Percentiles rank a stretch among this genome's conserved stretches.
Evolutionary conservation across 2,113 vertebrate species (phyloP).

Genomic region (Brachionichthys hirsutus): DNA sequence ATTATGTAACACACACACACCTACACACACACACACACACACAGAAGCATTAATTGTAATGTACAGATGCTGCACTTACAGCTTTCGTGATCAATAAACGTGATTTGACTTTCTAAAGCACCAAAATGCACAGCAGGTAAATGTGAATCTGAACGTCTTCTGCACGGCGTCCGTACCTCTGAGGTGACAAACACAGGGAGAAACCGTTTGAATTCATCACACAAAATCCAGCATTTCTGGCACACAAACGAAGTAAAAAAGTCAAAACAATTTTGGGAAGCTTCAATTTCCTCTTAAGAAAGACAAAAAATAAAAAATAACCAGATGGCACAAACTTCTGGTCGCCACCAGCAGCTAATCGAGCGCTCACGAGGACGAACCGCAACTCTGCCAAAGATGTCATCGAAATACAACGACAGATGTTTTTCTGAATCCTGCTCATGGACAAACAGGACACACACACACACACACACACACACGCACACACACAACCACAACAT

Average conservation of each 20-base stretch:
- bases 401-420: not conserved
- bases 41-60: slow-evolving; percentile 34
- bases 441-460: no score
- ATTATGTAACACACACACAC: slow-evolving; percentile 57
- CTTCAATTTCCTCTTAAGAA: not conserved
- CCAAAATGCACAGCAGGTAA: not conserved
- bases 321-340: no score
- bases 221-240: not conserved
- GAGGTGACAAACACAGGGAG: no score
- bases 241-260: not conserved
- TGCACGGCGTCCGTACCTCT: no score
- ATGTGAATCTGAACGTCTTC: no score
- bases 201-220: no score
- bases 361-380: no score
- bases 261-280: slow-evolving; percentile 1
- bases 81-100: slow-evolving; percentile 18
- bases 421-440: no score
- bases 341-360: no score
- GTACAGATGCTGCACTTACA: slow-evolving; percentile 43
- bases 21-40: slow-evolving; percentile 21
- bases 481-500: not conserved
- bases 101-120: slow-evolving; percentile 1
- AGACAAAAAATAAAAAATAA: slow-evolving; percentile 3
- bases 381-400: no score
- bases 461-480: not conserved